Base-by-base conservation (phyloP, 2,113 vertebrate species). In the Heteronetta atricapilla region DNA sequence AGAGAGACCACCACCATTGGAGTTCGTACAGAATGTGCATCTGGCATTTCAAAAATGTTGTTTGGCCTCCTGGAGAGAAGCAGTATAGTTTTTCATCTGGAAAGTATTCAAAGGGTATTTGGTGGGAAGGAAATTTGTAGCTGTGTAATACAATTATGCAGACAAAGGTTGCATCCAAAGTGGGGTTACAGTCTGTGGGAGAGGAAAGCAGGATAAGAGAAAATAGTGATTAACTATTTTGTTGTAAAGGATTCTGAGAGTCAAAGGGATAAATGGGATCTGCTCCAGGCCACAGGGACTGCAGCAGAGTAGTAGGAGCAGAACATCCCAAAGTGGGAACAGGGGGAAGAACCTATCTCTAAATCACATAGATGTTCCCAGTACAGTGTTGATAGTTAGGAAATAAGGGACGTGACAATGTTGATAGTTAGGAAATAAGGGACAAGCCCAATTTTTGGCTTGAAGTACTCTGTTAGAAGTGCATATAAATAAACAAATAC, bases 71-170 rank as follows among this genome's bases (percentile, higher is more conserved):
- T 82, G 44, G 80, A 95, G 53, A 73, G 73, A 75, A 67, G 38
- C 62, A 79, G 80, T 66, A 52, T 73, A 84, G 63, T 56, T 93
- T 96, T 93, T 94, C 91, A 90, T 93, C 93, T 93, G 90, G 94
- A 95, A 96, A 90, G 62, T 90, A 92, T 93, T 93, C 87, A 59
- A 82, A 92, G 38, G 15, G 33, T 84, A 69, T 95, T 93, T 92
- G 58, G 58, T 73, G 69, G 73, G 69, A 86, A 79, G 77, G 69
- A 69, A 86, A 69, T 59, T 82, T 94, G 68, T 84, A 93, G 53
- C 82, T 73, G n/a, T 76, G 40, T 69, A 76, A 62, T 89, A 48
- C 7, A 81, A 40, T 88, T 95, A 62, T 58, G 46, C 48, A 67
- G 67, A 53, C 44, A 89, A 86, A 82, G 22, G 31, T 46, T 93